These are phyloP conservation scores for Callopanchax toddi DNA, from an alignment of 2,113 vertebrate species.

Conservation along the genomic window DNA sequence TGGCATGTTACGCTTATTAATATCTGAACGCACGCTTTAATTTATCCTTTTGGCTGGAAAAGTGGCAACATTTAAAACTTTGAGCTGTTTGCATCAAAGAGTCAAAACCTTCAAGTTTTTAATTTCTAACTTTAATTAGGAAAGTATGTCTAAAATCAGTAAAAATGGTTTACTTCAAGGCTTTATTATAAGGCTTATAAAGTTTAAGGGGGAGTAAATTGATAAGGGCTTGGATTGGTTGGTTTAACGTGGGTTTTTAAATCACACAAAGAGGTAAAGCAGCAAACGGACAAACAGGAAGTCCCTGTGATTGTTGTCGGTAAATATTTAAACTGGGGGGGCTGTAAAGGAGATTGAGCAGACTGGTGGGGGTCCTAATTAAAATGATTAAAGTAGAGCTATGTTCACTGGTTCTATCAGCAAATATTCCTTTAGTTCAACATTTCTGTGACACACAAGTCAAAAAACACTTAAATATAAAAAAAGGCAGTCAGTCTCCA, in stretches of 20 bases:
- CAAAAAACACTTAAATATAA: slow-evolving; percentile 7
- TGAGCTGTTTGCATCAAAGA: slow-evolving; percentile 35
- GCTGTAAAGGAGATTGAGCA: slow-evolving; percentile 46
- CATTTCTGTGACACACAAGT: background rate
- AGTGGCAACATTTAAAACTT: slow-evolving; percentile 45
- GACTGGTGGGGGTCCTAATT: slow-evolving; percentile 56
- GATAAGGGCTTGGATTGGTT: too few species aligned
- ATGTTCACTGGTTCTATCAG: slow-evolving; percentile 16
- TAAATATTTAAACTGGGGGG: slow-evolving; percentile 70
- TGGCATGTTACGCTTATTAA: slow-evolving; percentile 57
- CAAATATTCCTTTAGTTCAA: too few species aligned
- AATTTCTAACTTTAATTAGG: too few species aligned
- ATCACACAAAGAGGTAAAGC: slow-evolving; percentile 56
- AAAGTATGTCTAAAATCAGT: too few species aligned
- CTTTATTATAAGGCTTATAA: too few species aligned
- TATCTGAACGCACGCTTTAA: slow-evolving; percentile 58
- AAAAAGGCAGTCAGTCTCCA: slow-evolving; percentile 68
- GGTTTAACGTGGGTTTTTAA: slow-evolving; percentile 39
- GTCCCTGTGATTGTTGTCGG: slow-evolving; percentile 53
- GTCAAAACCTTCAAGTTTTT: slow-evolving; percentile 8
- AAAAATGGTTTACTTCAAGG: too few species aligned
- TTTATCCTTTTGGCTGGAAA: slow-evolving; percentile 49
- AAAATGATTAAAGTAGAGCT: slow-evolving; percentile 49
- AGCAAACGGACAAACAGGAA: slow-evolving; percentile 62
- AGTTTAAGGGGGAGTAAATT: too few species aligned